Evolutionary conservation across 2,797 vertebrate genomes (phyloP).

Genomic region (Helostoma temminkii): DNA sequence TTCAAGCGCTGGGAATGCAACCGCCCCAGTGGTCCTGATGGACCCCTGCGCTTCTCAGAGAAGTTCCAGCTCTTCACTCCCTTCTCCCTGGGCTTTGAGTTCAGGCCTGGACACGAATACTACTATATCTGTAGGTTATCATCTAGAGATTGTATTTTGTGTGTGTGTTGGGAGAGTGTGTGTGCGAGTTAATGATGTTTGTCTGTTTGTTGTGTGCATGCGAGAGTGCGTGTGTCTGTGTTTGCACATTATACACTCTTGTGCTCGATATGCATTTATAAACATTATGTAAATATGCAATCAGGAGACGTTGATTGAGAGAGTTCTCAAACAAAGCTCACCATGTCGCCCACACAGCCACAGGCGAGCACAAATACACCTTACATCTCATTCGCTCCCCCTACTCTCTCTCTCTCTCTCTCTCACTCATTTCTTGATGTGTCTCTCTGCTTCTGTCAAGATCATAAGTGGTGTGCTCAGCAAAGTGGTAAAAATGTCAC

Average conservation of each 20-base stretch:
- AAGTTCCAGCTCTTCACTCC: slow-evolving; percentile 99
- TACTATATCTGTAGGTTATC: slow-evolving; percentile 96
- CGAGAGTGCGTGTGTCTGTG: not conserved
- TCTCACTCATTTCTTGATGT: slow-evolving; percentile 46
- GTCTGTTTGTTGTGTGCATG: slow-evolving; percentile 15
- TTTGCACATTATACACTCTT: slow-evolving; percentile 24
- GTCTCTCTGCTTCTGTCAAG: slow-evolving; percentile 43
- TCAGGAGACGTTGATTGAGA: slow-evolving; percentile 72
- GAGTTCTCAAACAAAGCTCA: slow-evolving; percentile 53
- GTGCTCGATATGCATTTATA: slow-evolving; percentile 65
- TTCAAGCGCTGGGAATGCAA: slow-evolving; percentile 99
- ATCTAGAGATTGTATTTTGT: slow-evolving; percentile 19
- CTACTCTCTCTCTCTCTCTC: not conserved
- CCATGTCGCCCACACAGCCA: slow-evolving; percentile 22
- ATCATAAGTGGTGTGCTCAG: slow-evolving; percentile 73
- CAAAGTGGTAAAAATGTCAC: slow-evolving; percentile 80
- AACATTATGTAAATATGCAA: slow-evolving; percentile 76
- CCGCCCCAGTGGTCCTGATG: slow-evolving; percentile 91
- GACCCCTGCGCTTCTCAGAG: slow-evolving; percentile 96
- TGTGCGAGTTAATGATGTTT: slow-evolving; percentile 7
- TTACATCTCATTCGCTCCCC: slow-evolving; percentile 20
- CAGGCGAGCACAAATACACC: slow-evolving; percentile 41
- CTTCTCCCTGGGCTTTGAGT: slow-evolving; percentile 97
- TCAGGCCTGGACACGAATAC: slow-evolving; percentile 95
- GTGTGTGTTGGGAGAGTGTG: slow-evolving; percentile 4